Conservation (phyloP, 2,888 invertebrate genomes). For the Phyto melanocephala region DNA sequence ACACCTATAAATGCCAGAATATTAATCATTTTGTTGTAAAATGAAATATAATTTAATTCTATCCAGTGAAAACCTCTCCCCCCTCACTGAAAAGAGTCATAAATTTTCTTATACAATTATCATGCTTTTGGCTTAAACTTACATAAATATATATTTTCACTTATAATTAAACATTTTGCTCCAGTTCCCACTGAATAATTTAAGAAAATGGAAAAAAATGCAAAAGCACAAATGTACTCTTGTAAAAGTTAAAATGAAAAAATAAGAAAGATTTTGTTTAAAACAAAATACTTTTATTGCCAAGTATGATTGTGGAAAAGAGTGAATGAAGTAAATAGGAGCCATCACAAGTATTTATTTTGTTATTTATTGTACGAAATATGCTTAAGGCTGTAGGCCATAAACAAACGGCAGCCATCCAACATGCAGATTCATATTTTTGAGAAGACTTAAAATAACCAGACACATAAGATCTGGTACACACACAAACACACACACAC, state of each 20-base stretch:
- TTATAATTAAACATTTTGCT: slow-evolving; percentile 53
- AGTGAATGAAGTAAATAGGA: background rate
- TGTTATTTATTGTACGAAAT: slow-evolving; percentile 41
- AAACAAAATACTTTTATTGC: background rate
- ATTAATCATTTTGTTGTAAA: background rate
- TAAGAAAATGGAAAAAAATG: background rate
- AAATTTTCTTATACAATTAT: slow-evolving; percentile 5
- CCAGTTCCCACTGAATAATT: slow-evolving; percentile 60
- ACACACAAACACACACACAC: background rate
- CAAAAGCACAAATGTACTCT: background rate
- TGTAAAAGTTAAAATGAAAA: background rate
- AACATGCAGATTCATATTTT: slow-evolving; percentile 56
- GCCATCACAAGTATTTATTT: slow-evolving; percentile 26
- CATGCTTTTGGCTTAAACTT: slow-evolving; percentile 7
- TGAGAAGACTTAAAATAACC: background rate
- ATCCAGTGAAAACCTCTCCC: background rate
- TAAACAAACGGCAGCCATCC: slow-evolving; percentile 67
- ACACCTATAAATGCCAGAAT: slow-evolving; percentile 7
- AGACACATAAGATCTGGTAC: background rate
- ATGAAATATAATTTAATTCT: background rate
- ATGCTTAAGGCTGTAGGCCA: slow-evolving; percentile 68
- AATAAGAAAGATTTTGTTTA: slow-evolving; percentile 14
- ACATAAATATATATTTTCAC: slow-evolving; percentile 30
- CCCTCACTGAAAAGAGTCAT: background rate
- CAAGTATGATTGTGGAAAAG: background rate